Conservation (phyloP, 2,888 invertebrate species). For the Lobophora halterata region DNA sequence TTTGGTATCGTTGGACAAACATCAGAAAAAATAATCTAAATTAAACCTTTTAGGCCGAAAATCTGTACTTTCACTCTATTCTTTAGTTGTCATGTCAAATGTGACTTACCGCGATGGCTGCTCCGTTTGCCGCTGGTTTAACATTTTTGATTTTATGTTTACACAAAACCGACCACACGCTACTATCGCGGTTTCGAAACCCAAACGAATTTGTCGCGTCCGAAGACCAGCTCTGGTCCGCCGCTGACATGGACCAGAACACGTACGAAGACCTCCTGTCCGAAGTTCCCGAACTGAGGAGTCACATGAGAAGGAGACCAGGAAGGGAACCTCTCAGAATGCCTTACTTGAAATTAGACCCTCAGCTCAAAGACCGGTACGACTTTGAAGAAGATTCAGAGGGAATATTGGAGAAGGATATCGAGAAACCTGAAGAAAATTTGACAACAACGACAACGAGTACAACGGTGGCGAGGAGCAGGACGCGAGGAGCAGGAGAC, state of each 20-base stretch:
- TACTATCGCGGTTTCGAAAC: slow-evolving; percentile 6
- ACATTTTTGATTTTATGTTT: slow-evolving; percentile 4
- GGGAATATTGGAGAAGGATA: neutral
- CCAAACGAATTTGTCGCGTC: slow-evolving; percentile 5
- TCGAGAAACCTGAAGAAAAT: no score
- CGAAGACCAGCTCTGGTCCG: no score
- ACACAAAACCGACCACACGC: slow-evolving; percentile 1
- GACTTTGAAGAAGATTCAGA: slow-evolving; percentile 5
- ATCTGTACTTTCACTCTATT: no score
- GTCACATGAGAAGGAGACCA: neutral
- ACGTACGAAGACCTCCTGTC: slow-evolving; percentile 2
- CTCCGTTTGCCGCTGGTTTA: neutral
- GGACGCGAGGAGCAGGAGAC: no score
- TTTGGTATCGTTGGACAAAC: no score
- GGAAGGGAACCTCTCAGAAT: neutral
- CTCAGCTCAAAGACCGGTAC: slow-evolving; percentile 3
- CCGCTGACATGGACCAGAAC: neutral
- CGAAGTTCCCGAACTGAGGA: slow-evolving; percentile 1
- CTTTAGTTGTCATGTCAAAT: no score
- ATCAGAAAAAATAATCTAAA: no score
- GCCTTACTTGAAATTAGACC: neutral
- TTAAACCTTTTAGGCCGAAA: no score
- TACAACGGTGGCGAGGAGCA: neutral
- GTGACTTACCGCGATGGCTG: slow-evolving; percentile 1
- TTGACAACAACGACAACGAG: neutral